phyloP scores from a whole-genome alignment of 2,888 invertebrate genomes.

The Acleris sparsana region DNA sequence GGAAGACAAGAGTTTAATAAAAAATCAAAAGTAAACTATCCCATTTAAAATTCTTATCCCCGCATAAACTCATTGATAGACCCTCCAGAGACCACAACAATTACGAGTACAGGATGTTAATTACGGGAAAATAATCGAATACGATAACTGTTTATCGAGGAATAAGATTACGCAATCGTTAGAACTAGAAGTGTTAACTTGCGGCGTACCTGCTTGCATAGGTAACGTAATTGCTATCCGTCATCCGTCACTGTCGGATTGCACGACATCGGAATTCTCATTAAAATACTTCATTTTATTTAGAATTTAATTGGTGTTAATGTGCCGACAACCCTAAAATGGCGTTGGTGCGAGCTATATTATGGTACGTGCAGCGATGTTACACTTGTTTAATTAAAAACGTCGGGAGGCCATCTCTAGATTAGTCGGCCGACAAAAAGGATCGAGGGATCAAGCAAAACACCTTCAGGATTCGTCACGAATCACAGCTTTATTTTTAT shows the following conservation, averaged over 20 bases:
- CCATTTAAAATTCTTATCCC: too few relatives aligned
- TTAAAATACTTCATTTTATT: conserved; percentile 49
- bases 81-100: too few relatives aligned
- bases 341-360: conserved; percentile 46
- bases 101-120: too few relatives aligned
- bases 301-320: conserved; percentile 47
- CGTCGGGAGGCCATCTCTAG: conserved; percentile 72
- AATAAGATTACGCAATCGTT: conserved; percentile 19
- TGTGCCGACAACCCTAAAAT: conserved; percentile 57
- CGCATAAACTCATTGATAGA: too few relatives aligned
- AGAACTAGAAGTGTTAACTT: conserved; percentile 24
- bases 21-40: too few relatives aligned
- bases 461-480: conserved; percentile 82
- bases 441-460: conserved; percentile 74
- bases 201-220: conserved; percentile 34
- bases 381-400: conserved; percentile 81
- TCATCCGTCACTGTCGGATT: conserved; percentile 51
- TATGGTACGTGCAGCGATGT: conserved; percentile 77
- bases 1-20: too few relatives aligned
- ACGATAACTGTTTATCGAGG: background rate
- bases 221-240: conserved; percentile 40
- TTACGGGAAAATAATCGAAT: too few relatives aligned
- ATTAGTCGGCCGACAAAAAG: conserved; percentile 80
- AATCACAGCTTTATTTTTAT: conserved; percentile 79
- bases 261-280: conserved; percentile 44